Percentiles rank a stretch among this genome's conserved stretches.
Evolutionary conservation across 2,113 vertebrate genomes (phyloP).

Genomic region (Crocuta crocuta): DNA sequence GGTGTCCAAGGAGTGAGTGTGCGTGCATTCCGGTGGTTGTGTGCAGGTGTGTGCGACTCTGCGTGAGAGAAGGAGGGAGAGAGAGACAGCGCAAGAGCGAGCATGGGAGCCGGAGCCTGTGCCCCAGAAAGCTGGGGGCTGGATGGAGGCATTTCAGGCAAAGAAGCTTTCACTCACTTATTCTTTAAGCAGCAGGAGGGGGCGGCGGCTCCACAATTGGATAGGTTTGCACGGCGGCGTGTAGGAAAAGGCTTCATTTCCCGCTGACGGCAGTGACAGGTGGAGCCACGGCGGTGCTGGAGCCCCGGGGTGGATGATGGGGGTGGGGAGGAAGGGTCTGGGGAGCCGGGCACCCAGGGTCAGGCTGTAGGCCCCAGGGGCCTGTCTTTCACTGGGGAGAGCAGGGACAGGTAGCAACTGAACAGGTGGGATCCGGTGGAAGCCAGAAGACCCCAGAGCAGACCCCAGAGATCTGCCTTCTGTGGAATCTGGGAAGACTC

Average conservation of each 20-base stretch:
- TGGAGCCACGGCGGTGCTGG: conserved; percentile 17
- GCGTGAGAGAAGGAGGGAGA: neutral
- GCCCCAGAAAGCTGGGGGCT: neutral
- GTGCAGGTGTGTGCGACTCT: neutral
- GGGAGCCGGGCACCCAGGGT: rapidly evolving
- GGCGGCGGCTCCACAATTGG: conserved; percentile 74
- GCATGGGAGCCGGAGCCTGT: neutral
- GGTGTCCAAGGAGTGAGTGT: conserved; percentile 19
- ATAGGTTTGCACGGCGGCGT: conserved; percentile 75
- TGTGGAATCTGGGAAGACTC: conserved; percentile 2
- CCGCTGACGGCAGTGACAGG: conserved; percentile 65
- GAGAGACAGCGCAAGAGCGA: neutral
- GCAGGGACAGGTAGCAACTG: neutral
- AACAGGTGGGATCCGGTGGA: neutral
- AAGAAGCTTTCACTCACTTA: conserved; percentile 83
- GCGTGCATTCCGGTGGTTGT: neutral
- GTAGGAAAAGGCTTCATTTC: conserved; percentile 82
- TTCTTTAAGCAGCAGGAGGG: conserved; percentile 72
- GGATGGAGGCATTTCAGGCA: conserved; percentile 81
- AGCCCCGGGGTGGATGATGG: neutral
- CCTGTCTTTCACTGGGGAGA: neutral
- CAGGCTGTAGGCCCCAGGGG: neutral
- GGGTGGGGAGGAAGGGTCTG: neutral
- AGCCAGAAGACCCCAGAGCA: neutral
- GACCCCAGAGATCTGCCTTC: neutral